Evolutionary conservation across 2,888 invertebrate species (phyloP).

Genomic region (Pristionchus japonicus): DNA sequence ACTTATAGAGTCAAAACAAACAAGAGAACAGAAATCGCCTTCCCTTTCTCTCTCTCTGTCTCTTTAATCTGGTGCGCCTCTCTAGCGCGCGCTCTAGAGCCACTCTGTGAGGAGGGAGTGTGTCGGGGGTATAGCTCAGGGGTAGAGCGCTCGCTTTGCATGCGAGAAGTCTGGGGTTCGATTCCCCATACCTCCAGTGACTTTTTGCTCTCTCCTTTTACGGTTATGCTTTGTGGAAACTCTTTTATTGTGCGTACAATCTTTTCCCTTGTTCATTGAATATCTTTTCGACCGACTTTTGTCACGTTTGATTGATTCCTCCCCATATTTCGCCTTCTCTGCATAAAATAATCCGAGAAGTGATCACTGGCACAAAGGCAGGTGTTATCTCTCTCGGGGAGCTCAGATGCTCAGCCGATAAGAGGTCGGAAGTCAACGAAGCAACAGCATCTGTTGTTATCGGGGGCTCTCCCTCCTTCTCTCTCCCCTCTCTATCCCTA

Average conservation of each 20-base stretch:
- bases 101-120: neutral
- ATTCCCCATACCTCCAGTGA: constrained; percentile 67
- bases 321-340: neutral
- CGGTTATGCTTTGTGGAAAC: too few relatives aligned
- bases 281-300: neutral
- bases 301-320: neutral
- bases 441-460: neutral
- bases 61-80: neutral
- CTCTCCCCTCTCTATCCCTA: neutral
- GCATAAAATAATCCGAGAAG: neutral
- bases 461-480: neutral
- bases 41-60: neutral
- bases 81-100: neutral
- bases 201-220: neutral
- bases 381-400: neutral
- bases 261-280: too few relatives aligned
- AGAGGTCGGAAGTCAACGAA: neutral
- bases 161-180: constrained; percentile 72
- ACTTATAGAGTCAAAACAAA: neutral
- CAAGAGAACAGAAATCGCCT: neutral
- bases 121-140: constrained; percentile 64
- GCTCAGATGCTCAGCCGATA: neutral
- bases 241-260: too few relatives aligned
- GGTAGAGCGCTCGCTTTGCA: constrained; percentile 71
- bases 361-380: neutral